Base-by-base conservation (phyloP, 53 echinoderm and acorn worm genomes). In the Actinopyga echinites region DNA sequence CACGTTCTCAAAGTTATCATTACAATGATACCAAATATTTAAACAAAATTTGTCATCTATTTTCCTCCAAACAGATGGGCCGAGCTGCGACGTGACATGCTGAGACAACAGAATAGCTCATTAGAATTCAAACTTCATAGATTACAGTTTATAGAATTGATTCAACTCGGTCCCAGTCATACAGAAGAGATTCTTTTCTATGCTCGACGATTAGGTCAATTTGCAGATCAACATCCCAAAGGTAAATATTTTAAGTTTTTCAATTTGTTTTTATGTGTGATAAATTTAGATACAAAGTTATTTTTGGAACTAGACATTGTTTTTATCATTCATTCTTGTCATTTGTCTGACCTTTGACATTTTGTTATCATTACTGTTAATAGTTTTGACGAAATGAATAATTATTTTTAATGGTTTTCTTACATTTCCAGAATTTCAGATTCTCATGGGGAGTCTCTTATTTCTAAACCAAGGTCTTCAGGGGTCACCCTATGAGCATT, bases 11-110 rank as follows among this genome's bases (percentile, higher is more conserved):
- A n/a, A n/a, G n/a, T n/a, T n/a, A n/a, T n/a, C n/a, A n/a, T n/a
- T n/a, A n/a, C n/a, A n/a, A n/a, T n/a, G n/a, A n/a, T n/a, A n/a
- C n/a, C n/a, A n/a, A n/a, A n/a, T n/a, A n/a, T n/a, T n/a, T 49
- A 17, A 2, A 49, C 49, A 49, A 13, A 15, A 17, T 44, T 13
- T 49, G 7, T 62, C 17, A 6, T 58, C 56, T 64, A 17, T 28
- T 69, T 89, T n/a, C n/a, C n/a, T n/a, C n/a, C n/a, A n/a, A n/a
- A 9, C 40, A 96, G 97, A 40, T 96, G 97, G 96, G 92, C 97
- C 4, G 86, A 79, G 24, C 75, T 69, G 30, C 97, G 93, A 65
- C 77, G 97, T 45, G 93, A 92, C 30, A 84, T 90, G 73, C 82
- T 96, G 3, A 65, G 86, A 36, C 90, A 90, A 15, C 92, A 94